phyloP scores from a whole-genome alignment of 1,140 invertebrate species.

The Ceratitis capitata region DNA sequence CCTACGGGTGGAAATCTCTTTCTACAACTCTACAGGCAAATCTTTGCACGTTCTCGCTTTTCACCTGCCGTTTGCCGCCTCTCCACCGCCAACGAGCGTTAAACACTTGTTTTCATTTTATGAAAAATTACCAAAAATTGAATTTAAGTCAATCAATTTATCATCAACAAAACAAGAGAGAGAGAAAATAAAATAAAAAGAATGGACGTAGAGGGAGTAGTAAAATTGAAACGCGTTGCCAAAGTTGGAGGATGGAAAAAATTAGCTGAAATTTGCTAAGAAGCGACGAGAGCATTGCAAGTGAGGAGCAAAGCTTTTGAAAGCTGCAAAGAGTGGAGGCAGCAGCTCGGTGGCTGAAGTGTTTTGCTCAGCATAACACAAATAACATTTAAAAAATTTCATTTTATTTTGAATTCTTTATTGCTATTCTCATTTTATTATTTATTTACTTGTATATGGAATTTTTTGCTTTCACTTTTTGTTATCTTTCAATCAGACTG shows the following conservation, averaged over 20 bases:
- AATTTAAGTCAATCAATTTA: conserved; percentile 33
- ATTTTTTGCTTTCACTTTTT: neutral
- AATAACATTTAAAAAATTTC: no score
- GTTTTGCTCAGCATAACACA: no score
- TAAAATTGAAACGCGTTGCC: conserved; percentile 2
- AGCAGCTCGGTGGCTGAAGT: neutral
- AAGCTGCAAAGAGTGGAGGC: neutral
- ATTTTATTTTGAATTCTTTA: no score
- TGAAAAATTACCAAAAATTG: conserved; percentile 32
- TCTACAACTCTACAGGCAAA: neutral
- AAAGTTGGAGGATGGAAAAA: neutral
- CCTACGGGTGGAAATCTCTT: neutral
- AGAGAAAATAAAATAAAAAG: neutral
- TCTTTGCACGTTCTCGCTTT: neutral
- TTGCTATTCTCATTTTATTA: neutral
- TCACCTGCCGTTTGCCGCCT: neutral
- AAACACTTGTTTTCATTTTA: conserved; percentile 20
- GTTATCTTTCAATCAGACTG: neutral
- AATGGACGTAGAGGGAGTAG: neutral
- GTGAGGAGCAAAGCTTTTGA: neutral
- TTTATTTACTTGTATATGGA: no score
- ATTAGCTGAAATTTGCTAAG: conserved; percentile 23
- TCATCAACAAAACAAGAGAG: conserved; percentile 5
- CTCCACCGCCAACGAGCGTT: neutral
- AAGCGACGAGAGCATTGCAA: neutral